phyloP scores from a whole-genome alignment of 2,888 invertebrate genomes.

The Mystacides longicornis region DNA sequence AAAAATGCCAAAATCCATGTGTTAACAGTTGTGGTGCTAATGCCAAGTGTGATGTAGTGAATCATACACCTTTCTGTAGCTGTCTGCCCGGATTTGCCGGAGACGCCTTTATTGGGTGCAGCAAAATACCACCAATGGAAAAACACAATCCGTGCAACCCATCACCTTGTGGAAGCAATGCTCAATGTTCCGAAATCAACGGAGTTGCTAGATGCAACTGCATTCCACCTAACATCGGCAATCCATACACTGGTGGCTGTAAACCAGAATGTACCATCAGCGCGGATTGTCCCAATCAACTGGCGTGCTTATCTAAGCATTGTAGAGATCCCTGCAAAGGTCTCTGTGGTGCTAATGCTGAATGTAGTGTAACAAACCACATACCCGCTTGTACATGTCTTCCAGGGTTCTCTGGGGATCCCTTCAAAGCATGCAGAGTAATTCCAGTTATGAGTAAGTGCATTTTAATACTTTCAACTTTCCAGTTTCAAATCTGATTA shows the following conservation, averaged over 20 bases:
- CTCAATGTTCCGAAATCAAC: conserved; percentile 64
- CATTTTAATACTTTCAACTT: conserved; percentile 2
- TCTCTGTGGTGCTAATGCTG: conserved; percentile 74
- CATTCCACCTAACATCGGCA: conserved; percentile 80
- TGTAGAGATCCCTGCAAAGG: conserved; percentile 82
- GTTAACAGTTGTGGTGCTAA: conserved; percentile 68
- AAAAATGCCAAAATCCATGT: conserved; percentile 80
- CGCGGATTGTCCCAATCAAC: conserved; percentile 68
- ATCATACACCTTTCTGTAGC: conserved; percentile 74
- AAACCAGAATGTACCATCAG: conserved; percentile 78
- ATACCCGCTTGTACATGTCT: conserved; percentile 75
- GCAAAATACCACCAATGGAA: conserved; percentile 40
- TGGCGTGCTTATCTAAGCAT: conserved; percentile 76
- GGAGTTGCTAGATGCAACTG: conserved; percentile 71
- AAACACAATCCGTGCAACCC: conserved; percentile 61
- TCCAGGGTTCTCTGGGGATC: conserved; percentile 72
- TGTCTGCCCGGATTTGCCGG: conserved; percentile 72
- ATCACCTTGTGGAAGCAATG: conserved; percentile 79
- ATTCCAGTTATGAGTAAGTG: conserved; percentile 51
- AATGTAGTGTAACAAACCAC: conserved; percentile 76
- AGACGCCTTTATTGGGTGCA: conserved; percentile 78
- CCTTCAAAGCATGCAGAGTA: conserved; percentile 68
- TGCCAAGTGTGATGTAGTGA: conserved; percentile 70
- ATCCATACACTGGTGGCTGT: conserved; percentile 79
- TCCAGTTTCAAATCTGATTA: background rate